Base-by-base conservation (phyloP, 2,888 invertebrate species). In the Cheilosia vulpina region DNA sequence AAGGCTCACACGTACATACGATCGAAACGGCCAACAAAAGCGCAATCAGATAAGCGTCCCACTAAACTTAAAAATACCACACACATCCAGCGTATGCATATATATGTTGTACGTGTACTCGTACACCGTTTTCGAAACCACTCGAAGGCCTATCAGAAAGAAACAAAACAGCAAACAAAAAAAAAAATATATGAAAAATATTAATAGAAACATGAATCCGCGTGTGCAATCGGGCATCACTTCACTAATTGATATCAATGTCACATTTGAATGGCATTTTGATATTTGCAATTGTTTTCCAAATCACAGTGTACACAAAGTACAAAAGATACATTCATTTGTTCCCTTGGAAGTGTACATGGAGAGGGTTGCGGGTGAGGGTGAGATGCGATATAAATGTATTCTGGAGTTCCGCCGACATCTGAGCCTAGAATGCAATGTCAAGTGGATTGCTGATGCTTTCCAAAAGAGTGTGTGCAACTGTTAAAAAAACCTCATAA, bases 201-300 rank as follows among this genome's bases (percentile, higher is more conserved):
- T 55, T 13, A 41, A 27, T 34, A 62, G 15, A 17, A 52, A 66
- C n/a, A 31, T 57, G 66, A 55, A 55, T 69, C 24, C 38, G 24
- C 38, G n/a, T 1, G 7, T 53, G 55, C 69, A 60, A 69, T 69
- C 52, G 60, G 62, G 31, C 57, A 69, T 62, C 53, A 47, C 62
- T 69, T 77, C 62, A 60, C 60, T 69, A 77, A 77, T 69, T 77
- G 77, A 69, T 69, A 77, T 77, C 77, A 77, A 77, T 77, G 69
- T 77, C 77, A 77, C 62, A 77, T 69, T 69, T 68, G 69, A 77
- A 77, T 77, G 62, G 69, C 77, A 55, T 77, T 77, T 55, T 43
- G 72, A 72, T 72, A 62, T 52, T 41, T 60, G 60, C 77, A 68
- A 77, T 69, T 77, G 77, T 77, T 76, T 76, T 76, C 55, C 38